Evolutionary conservation across 2,797 vertebrate genomes (phyloP), one percentile per base, ranked within the genome.

Genomic region (Phoxinus dragarum): DNA sequence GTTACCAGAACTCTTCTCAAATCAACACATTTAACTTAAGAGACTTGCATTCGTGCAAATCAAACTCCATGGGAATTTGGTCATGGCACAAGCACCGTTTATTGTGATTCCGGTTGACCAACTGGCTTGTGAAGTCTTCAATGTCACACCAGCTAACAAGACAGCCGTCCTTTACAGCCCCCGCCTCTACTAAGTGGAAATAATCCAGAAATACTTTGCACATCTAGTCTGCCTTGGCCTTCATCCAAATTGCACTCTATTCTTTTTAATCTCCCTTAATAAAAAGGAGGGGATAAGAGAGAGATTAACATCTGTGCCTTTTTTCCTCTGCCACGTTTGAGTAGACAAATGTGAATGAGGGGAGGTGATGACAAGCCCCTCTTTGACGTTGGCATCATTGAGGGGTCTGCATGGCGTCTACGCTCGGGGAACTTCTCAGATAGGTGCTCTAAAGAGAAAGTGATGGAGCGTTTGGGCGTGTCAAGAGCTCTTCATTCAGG

Each of bases 91-190:
- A 90, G 86, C 93, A 92, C 86, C 89, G 92, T 89, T 91, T 91
- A 88, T 91, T 93, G 93, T 92, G 91, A 93, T 94, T 94, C 90
- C 87, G 90, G 92, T 93, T 95, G 93, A 95, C 93, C 93, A 93
- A 96, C 93, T 94, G 93, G 93, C 93, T 94, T 93, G 93, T 94
- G 93, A 95, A 94, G 93, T 94, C 93, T 92, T 94, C 93, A 94
- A 92, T 94, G 94, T 92, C 93, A 94, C 92, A 93, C 92, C 88
- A 93, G 91, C 95, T 94, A 95, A 94, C 94, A 94, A 94, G 94
- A 94, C 94, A 91, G 91, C 91, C 83, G 88, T 92, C 94, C 92
- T 95, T 94, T 94, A 49, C 91, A 94, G 91, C 64, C 92, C 90
- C 89, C 93, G 93, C 92, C 92, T 93, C 89, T 89, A 88, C 94